These are phyloP conservation scores for Marasmarcha lunaedactyla DNA, from an alignment of 2,888 invertebrate genomes.

Conservation along the genomic window DNA sequence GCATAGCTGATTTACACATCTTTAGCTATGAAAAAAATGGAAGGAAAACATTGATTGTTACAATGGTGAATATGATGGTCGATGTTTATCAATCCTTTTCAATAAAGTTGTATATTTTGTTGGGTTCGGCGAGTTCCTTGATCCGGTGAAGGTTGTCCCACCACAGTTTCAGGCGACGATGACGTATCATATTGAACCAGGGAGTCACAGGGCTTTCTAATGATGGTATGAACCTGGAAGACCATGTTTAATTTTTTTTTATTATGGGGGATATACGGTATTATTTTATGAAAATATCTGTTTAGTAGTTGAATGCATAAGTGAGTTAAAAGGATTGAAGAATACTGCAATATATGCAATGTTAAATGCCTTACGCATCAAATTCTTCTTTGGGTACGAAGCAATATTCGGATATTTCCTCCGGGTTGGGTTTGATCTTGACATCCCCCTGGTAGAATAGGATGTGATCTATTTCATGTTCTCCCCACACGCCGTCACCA, in stretches of 20 bases:
- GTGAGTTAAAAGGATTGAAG: no score
- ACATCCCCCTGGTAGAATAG: slow-evolving; percentile 87
- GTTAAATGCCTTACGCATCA: slow-evolving; percentile 72
- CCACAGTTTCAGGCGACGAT: slow-evolving; percentile 86
- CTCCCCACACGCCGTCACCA: slow-evolving; percentile 89
- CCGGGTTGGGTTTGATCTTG: slow-evolving; percentile 83
- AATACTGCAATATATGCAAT: no score
- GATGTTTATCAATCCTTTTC: slow-evolving; percentile 6
- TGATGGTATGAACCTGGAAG: slow-evolving; percentile 63
- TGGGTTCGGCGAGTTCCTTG: slow-evolving; percentile 77
- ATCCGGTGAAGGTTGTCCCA: slow-evolving; percentile 90
- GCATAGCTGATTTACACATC: no score
- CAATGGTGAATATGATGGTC: no score
- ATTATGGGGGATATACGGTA: no score
- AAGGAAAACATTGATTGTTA: no score
- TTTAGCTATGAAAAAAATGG: no score
- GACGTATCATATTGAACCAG: slow-evolving; percentile 91
- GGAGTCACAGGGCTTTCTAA: slow-evolving; percentile 85
- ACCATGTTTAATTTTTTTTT: no score
- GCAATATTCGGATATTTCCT: slow-evolving; percentile 89
- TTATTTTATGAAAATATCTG: no score
- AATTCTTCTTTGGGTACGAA: slow-evolving; percentile 79
- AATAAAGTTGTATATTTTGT: slow-evolving; percentile 72
- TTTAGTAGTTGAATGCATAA: no score
- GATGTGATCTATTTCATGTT: slow-evolving; percentile 98